These are phyloP conservation scores for Pygmarrhopalites habei DNA, from an alignment of 1,140 invertebrate genomes.

Conservation along the genomic window DNA sequence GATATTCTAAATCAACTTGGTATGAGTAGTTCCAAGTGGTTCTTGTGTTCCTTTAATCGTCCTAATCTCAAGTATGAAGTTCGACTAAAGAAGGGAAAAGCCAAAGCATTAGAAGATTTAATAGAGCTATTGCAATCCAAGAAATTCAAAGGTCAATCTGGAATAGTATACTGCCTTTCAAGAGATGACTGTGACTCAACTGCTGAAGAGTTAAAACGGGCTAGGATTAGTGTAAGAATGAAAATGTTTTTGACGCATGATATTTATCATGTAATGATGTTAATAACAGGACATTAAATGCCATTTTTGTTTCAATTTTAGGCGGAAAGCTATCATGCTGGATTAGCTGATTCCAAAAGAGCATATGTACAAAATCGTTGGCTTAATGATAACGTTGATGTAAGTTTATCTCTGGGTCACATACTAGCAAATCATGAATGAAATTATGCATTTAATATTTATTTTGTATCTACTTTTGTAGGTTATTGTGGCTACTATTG, in stretches of 20 bases:
- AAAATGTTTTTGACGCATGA: too few relatives aligned
- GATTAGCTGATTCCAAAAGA: conserved; percentile 62
- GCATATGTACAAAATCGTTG: conserved; percentile 66
- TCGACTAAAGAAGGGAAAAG: too few relatives aligned
- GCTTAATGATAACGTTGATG: conserved; percentile 63
- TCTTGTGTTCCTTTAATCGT: not conserved
- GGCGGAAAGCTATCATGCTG: conserved; percentile 82
- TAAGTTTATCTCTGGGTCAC: too few relatives aligned
- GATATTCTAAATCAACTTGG: conserved; percentile 83
- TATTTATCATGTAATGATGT: too few relatives aligned
- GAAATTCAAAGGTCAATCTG: conserved; percentile 61
- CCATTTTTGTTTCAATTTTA: too few relatives aligned
- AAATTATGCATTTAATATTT: too few relatives aligned
- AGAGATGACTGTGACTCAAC: conserved; percentile 80
- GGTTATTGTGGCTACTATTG: conserved; percentile 87
- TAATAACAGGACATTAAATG: too few relatives aligned
- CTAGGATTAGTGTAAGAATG: conserved; percentile 60
- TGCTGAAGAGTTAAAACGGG: conserved; percentile 54
- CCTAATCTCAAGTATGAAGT: not conserved
- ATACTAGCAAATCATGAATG: too few relatives aligned
- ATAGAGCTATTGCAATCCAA: conserved; percentile 59
- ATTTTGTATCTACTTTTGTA: too few relatives aligned
- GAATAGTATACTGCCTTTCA: conserved; percentile 93
- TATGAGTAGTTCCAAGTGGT: conserved; percentile 73
- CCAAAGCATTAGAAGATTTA: not conserved